Evolutionary conservation across 2,888 invertebrate species (phyloP).

Genomic region (Tetragonula carbonaria): DNA sequence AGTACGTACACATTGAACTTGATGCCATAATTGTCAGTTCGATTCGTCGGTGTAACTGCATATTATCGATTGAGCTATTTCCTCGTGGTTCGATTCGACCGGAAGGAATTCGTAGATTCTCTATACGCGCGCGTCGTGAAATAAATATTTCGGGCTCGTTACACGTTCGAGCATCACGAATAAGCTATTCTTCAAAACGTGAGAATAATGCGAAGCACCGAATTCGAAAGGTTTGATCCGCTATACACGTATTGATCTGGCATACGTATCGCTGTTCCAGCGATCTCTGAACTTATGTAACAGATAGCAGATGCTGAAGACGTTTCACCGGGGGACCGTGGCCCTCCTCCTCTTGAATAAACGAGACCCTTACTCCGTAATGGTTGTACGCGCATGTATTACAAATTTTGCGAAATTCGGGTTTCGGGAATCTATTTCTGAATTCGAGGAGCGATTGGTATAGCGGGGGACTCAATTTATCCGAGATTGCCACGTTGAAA

Average conservation of each 20-base stretch:
- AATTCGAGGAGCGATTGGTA: background rate
- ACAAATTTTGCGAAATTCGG: constrained; percentile 39
- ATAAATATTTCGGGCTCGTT: constrained; percentile 15
- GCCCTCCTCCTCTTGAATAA: constrained; percentile 30
- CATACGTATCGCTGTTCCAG: constrained; percentile 34
- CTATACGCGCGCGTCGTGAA: too few species aligned
- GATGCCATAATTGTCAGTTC: background rate
- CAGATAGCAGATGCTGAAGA: constrained; percentile 46
- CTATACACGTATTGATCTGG: background rate
- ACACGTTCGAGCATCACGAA: constrained; percentile 34
- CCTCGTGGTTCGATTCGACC: background rate
- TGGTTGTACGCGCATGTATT: constrained; percentile 48
- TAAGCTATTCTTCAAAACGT: constrained; percentile 47
- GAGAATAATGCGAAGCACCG: constrained; percentile 46
- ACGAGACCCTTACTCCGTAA: constrained; percentile 37
- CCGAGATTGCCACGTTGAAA: background rate
- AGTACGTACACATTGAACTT: too few species aligned
- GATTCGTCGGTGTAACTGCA: background rate
- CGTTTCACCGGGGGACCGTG: constrained; percentile 18
- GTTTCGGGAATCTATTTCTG: background rate
- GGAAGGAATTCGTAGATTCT: background rate
- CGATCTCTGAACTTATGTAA: constrained; percentile 54
- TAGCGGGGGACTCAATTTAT: background rate
- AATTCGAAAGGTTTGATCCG: background rate
- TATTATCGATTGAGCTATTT: background rate